Conservation (phyloP, 2,888 invertebrate genomes). For the Drosophila trichaetosa region DNA sequence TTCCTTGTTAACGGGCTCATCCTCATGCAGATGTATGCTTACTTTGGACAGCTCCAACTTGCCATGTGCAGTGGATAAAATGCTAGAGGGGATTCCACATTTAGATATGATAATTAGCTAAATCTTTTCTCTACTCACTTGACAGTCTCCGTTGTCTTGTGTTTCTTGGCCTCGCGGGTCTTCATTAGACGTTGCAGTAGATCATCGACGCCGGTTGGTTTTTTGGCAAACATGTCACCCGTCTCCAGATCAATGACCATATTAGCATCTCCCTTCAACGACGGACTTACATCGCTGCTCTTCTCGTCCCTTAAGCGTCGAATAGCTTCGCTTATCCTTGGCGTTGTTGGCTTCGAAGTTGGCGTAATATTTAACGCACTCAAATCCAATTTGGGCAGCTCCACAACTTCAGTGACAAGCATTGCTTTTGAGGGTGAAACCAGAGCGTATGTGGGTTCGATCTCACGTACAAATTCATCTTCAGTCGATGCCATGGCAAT, state of each 20-base stretch:
- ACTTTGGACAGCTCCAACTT: conserved; percentile 84
- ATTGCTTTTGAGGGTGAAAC: conserved; percentile 38
- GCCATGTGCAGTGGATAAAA: conserved; percentile 84
- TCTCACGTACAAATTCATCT: neutral
- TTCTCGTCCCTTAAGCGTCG: conserved; percentile 67
- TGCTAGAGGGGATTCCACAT: conserved; percentile 77
- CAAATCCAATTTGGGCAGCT: conserved; percentile 77
- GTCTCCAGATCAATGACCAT: conserved; percentile 88
- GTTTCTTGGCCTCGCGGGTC: conserved; percentile 87
- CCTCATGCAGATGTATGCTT: conserved; percentile 71
- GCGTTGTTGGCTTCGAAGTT: conserved; percentile 48
- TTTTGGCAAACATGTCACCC: conserved; percentile 83
- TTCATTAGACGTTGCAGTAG: conserved; percentile 90
- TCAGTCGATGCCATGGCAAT: neutral
- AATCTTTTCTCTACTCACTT: conserved; percentile 53
- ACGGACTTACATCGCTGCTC: conserved; percentile 84
- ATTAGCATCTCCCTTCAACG: conserved; percentile 86
- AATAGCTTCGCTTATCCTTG: conserved; percentile 67
- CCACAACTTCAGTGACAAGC: conserved; percentile 68
- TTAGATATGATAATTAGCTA: neutral
- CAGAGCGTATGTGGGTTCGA: neutral
- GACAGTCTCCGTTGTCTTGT: conserved; percentile 86
- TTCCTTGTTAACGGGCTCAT: conserved; percentile 75
- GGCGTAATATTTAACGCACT: conserved; percentile 65
- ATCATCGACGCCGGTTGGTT: conserved; percentile 87